These are phyloP conservation scores for Liolophura sinensis DNA, from an alignment of 1,140 invertebrate species.

Conservation along the genomic window DNA sequence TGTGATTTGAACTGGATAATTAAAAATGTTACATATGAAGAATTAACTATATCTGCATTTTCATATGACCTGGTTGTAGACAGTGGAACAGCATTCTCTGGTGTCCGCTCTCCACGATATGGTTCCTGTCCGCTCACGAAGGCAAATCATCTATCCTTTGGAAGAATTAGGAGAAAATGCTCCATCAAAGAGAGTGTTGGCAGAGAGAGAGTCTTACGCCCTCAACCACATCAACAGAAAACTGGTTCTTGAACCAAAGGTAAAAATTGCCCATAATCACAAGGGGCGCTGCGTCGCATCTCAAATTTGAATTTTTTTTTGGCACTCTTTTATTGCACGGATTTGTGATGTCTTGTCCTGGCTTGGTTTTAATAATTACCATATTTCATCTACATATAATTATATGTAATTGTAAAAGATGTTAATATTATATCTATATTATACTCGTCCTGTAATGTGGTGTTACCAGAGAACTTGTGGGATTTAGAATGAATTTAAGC, in stretches of 20 bases:
- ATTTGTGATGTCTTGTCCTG: no score
- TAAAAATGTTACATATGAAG: background rate
- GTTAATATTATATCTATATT: no score
- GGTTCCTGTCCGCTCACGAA: constrained; percentile 54
- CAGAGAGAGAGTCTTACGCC: constrained; percentile 45
- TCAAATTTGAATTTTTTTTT: no score
- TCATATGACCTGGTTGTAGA: constrained; percentile 24
- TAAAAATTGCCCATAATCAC: no score
- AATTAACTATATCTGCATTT: background rate
- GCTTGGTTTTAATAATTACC: no score
- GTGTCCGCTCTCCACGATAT: constrained; percentile 50
- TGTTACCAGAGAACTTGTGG: no score
- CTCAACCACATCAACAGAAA: constrained; percentile 59
- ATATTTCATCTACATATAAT: no score
- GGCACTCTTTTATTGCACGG: no score
- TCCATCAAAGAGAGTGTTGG: constrained; percentile 54
- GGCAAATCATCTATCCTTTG: constrained; percentile 54
- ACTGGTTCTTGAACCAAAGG: constrained; percentile 57
- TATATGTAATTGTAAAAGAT: no score
- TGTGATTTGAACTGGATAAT: background rate
- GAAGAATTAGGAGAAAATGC: constrained; percentile 53
- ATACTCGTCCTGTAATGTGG: no score
- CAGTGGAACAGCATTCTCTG: constrained; percentile 49
- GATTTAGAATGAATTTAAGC: no score
- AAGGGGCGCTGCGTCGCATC: no score